Evolutionary conservation across 2,113 vertebrate species (phyloP), one percentile per base, ranked within the genome.

Genomic region (Oxygymnocypris stewartii): DNA sequence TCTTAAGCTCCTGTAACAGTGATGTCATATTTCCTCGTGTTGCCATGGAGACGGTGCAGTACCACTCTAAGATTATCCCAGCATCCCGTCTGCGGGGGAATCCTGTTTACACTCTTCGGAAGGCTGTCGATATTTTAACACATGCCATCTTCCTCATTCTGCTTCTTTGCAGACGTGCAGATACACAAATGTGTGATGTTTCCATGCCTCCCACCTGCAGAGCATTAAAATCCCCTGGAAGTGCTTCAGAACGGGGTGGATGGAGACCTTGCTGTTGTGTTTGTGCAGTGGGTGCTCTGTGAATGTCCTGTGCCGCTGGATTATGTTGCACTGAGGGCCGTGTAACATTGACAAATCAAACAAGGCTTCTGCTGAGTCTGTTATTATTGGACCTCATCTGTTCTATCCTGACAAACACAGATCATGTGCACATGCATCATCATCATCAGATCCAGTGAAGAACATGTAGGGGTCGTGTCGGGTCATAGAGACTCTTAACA

Each of bases 61-160:
- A 69, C 67, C 81, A 35, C 61, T 82, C 61, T 77, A 63, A 65
- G 82, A 87, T 88, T 87, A 87, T 83, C 82, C 51, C 16, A 74
- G 40, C 35, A 40, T 81, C 23, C 75, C 37, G 20, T 57, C 40
- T 37, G 59, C 18, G 67, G 79, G 65, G 77, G 51, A n/a, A 79
- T 80, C 20, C 31, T 37, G 5, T n/a, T 79, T 35, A 57, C 5
- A 6, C 54, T 61, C n/a, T 42, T 79, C 18, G 16, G 49, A 51
- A 9, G 51, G 49, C 76, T 20, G 28, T 23, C 20, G 57, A 59
- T 59, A 59, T 59, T 23, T 59, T 20, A 59, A 59, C 57, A 1
- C 57, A 73, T 73, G 69, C 31, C 9, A 59, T 79, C 51, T 79
- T 79, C 3, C 35, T 73, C 9, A 0, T 73, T 73, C 40, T 23